Base-by-base conservation (phyloP, 2,797 vertebrate species). In the Nothura maculosa region DNA sequence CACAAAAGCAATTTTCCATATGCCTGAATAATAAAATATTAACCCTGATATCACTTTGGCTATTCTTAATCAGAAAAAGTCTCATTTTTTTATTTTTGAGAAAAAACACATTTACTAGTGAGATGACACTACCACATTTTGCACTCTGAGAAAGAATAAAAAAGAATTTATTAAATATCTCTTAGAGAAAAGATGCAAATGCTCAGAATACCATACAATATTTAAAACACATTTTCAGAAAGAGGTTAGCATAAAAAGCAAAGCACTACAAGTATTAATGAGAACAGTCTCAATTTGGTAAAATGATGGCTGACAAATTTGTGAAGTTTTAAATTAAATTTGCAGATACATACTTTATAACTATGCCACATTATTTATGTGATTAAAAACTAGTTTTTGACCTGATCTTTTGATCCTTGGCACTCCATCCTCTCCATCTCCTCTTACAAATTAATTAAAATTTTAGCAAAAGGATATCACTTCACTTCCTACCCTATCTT, bases 351-450 rank as follows among this genome's bases (percentile, higher is more conserved):
- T 98, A 97, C 93, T 97, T 97, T 85, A 93, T 97, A 98, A 98
- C 97, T 96, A 97, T 98, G 97, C 97, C 98, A 98, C 98, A 98
- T 97, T 98, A 98, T 98, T 98, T 98, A 98, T 97, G 98, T 99
- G 99, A 99, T 99, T 99, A 99, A 99, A 99, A 99, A 98, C 98
- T 98, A 98, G 95, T 98, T 98, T 98, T 98, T 97, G 97, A 99
- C 99, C 99, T 98, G 98, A 97, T 97, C 99, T 98, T 98, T 98
- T 97, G 98, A 99, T 99, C 99, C 98, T 97, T 99, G 97, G 98
- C 98, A 99, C 98, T 90, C 96, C 96, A 97, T 97, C 98, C 98
- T 98, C 98, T 99, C 99, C 98, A 99, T 99, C 99, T 99, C 98
- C 92, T 97, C 97, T 97, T 97, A 95, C 98, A 98, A 99, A 99